phyloP scores from a whole-genome alignment of 2,888 invertebrate genomes.

The Brachypalpus laphriformis region DNA sequence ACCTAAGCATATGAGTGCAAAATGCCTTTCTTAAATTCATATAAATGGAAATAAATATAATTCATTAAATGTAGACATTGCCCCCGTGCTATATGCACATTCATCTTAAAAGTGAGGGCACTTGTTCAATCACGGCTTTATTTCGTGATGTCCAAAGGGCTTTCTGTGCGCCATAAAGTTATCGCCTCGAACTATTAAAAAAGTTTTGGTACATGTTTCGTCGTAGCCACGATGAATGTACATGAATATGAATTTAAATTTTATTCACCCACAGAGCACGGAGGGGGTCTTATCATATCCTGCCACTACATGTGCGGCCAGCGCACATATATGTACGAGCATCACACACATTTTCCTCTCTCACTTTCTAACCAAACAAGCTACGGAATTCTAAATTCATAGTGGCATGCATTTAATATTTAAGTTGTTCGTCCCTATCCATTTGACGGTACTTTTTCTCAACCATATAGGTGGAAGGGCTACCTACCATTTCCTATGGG shows the following conservation, averaged over 20 bases:
- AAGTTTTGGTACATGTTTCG: slow-evolving; percentile 1
- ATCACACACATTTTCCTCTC: not conserved
- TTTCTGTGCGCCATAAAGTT: not conserved
- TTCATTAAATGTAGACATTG: not conserved
- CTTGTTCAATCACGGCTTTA: slow-evolving; percentile 7
- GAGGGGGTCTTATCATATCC: not conserved
- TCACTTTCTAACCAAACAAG: not conserved
- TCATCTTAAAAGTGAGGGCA: too few relatives aligned
- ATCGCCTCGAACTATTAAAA: slow-evolving; percentile 23
- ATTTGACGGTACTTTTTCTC: not conserved
- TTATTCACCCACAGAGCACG: not conserved
- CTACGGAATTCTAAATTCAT: slow-evolving; percentile 23
- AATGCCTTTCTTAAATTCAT: too few relatives aligned
- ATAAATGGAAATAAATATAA: too few relatives aligned
- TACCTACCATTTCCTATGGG: not conserved
- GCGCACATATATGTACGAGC: not conserved
- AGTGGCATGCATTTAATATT: slow-evolving; percentile 29
- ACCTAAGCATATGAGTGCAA: too few relatives aligned
- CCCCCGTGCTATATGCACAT: too few relatives aligned
- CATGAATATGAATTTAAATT: slow-evolving; percentile 23
- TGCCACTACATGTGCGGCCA: not conserved
- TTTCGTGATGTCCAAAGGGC: not conserved
- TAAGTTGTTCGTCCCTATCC: slow-evolving; percentile 7
- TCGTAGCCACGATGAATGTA: not conserved
- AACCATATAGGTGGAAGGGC: not conserved